phyloP scores from a whole-genome alignment of 2,797 vertebrate genomes.

The Ctenopoma multispine region DNA sequence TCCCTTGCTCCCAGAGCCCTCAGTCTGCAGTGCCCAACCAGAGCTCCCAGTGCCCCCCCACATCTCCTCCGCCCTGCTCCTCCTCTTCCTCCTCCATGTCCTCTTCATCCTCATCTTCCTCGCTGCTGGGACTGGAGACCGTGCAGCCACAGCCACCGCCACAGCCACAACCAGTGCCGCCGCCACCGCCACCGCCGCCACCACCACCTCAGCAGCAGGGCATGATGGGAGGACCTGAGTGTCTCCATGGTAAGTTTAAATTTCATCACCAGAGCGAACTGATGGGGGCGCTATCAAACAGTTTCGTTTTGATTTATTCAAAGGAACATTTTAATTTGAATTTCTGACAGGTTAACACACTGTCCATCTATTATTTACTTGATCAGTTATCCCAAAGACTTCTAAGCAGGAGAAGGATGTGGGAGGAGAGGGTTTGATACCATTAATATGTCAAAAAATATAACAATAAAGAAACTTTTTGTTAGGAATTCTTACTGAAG shows the following conservation, averaged over 20 bases:
- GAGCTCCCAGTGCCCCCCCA: constrained; percentile 86
- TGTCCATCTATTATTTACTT: neutral
- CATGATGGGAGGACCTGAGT: constrained; percentile 83
- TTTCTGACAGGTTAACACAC: neutral
- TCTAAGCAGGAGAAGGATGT: neutral
- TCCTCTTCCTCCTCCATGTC: constrained; percentile 85
- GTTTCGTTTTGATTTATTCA: neutral
- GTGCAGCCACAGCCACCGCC: constrained; percentile 83
- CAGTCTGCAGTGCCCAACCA: constrained; percentile 83
- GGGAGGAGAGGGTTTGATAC: neutral
- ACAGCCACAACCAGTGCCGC: constrained; percentile 76
- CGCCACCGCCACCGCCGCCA: constrained; percentile 64
- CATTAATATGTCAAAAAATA: neutral
- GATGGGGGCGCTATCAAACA: accelerated
- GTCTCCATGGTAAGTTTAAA: constrained; percentile 76
- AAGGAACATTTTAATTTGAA: neutral
- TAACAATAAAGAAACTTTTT: neutral
- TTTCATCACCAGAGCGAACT: neutral
- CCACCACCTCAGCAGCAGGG: constrained; percentile 83
- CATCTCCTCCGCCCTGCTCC: constrained; percentile 82
- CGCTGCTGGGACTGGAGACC: constrained; percentile 87
- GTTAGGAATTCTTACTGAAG: neutral
- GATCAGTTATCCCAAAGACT: neutral
- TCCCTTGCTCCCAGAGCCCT: constrained; percentile 72
- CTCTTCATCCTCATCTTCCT: constrained; percentile 85